Percentiles rank a stretch among this genome's conserved stretches.
Conservation (phyloP, 2,888 invertebrate species). For the Lydus trimaculatus region DNA sequence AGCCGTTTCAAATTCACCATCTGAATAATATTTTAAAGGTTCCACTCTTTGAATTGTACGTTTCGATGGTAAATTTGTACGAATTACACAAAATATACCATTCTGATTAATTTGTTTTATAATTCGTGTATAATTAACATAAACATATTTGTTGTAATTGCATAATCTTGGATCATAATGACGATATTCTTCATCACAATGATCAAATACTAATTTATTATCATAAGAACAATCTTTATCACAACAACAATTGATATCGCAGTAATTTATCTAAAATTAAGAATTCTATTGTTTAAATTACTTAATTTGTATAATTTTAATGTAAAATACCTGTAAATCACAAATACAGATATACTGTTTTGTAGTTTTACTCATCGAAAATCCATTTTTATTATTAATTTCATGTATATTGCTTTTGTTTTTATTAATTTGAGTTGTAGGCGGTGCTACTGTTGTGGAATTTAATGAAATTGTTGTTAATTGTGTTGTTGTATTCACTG, state of each 20-base stretch:
- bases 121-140: conserved; percentile 64
- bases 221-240: conserved; percentile 74
- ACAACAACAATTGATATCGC: conserved; percentile 88
- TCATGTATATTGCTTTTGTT: conserved; percentile 15
- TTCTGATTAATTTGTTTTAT: conserved; percentile 56
- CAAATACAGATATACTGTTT: conserved; percentile 64
- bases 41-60: conserved; percentile 51
- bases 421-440: not conserved
- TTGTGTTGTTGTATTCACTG: conserved; percentile 23
- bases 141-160: conserved; percentile 63
- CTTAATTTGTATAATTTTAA: conserved; percentile 10
- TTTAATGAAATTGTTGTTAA: conserved; percentile 7
- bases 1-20: conserved; percentile 35
- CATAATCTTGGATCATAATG: conserved; percentile 62
- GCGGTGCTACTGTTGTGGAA: conserved; percentile 9
- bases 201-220: conserved; percentile 68
- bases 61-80: conserved; percentile 65
- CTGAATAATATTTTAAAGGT: conserved; percentile 39
- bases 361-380: conserved; percentile 30
- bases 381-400: conserved; percentile 29
- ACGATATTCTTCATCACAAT: conserved; percentile 63
- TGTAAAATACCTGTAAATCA: conserved; percentile 61
- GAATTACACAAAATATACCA: conserved; percentile 67
- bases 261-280: conserved; percentile 67
- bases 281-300: conserved; percentile 7